Base-by-base conservation (phyloP, 1,140 invertebrate species). In the Drosophila kikkawai region DNA sequence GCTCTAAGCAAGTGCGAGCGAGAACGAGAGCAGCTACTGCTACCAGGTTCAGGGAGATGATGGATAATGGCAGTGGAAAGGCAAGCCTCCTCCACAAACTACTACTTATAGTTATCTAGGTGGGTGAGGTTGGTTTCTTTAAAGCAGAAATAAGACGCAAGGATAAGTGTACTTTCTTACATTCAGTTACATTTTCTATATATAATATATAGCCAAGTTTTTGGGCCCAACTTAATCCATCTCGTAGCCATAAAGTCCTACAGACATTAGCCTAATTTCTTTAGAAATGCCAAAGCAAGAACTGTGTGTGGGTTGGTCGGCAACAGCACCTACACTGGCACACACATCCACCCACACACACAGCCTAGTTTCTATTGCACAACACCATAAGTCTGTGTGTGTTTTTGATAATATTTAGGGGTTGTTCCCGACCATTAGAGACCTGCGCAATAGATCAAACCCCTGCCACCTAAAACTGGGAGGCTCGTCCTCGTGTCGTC, bases 341-440 rank as follows among this genome's bases (percentile, higher is more conserved):
- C 6, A 42, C 3, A 8, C 22, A 29, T 1, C 51, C 51, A 7
- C 51, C 51, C 51, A 64, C 56, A 55, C 47, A 68, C 67, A 70
- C 64, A 17, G 65, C 45, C 29, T 48, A 42, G 63, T 51, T 80
- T 90, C 85, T 90, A 87, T 86, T 81, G 42, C 80, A 75, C 79
- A 67, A 84, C 57, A 69, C 53, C 58, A 55, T 50, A 8, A 8
- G 13, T 47, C 8, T 13, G 22, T 58, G 37, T 57, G 56, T 58
- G 22, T 17, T 26, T 26, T 26, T 29, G 48, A 53, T 55, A 61
- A 51, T 37, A 73, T 71, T 82, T 86, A 88, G 84, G 84, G 84
- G 84, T 80, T 88, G 84, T 57, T 84, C 87, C 71, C 77, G 80
- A 77, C 65, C 67, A 74, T 87, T 87, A 88, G 84, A 90, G 77